Evolutionary conservation across 35 echinoderm and acorn worm genomes (phyloP).

Genomic region (Strongylocentrotus purpuratus): DNA sequence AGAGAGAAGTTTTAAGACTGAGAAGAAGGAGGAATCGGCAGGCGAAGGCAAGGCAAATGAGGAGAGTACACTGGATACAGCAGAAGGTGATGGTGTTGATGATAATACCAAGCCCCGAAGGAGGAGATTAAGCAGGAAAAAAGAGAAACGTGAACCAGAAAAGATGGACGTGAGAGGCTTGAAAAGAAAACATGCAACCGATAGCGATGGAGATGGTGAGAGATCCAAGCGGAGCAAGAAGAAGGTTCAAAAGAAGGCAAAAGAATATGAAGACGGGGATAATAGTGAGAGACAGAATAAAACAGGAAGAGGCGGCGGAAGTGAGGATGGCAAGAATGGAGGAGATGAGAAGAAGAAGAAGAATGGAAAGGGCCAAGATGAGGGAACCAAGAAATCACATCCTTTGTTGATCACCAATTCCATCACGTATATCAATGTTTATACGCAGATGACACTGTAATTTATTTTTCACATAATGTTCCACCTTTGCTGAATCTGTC

Average conservation of each 20-base stretch:
- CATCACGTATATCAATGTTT: too few relatives aligned
- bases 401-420: too few relatives aligned
- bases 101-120: not conserved
- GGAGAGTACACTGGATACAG: not conserved
- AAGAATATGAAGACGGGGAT: conserved; percentile 37
- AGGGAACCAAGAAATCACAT: not conserved
- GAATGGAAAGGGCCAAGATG: conserved; percentile 49
- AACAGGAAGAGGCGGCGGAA: conserved; percentile 51
- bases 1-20: not conserved
- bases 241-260: conserved; percentile 40
- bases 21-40: not conserved
- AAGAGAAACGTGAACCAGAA: conserved; percentile 19
- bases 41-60: not conserved
- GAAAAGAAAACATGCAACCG: conserved; percentile 2
- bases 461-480: too few relatives aligned
- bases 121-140: conserved; percentile 19
- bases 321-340: conserved; percentile 9
- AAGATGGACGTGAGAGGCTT: not conserved
- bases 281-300: conserved; percentile 22
- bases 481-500: too few relatives aligned
- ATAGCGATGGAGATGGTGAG: conserved; percentile 13
- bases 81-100: conserved; percentile 3
- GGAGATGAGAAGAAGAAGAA: conserved; percentile 29
- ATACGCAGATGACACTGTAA: too few relatives aligned
- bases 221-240: conserved; percentile 37